Conservation (phyloP, 2,888 invertebrate species). For the Pristionchus maxplancki region DNA sequence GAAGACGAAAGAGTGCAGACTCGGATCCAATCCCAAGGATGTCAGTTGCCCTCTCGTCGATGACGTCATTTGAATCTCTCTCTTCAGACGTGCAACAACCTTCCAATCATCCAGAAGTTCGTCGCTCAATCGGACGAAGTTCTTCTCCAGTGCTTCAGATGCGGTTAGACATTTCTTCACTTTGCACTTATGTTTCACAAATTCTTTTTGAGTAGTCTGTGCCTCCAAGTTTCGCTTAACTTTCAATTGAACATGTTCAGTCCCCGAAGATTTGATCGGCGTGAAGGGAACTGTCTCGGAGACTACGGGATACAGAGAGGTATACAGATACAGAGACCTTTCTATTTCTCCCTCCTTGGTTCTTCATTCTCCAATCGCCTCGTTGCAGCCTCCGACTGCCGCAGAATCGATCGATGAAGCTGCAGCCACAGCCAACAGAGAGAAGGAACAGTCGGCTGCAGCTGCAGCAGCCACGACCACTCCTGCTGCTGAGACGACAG, state of each 20-base stretch:
- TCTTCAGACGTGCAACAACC: constrained; percentile 27
- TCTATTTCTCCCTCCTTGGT: too few species aligned
- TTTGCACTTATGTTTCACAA: not conserved
- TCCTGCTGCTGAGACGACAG: not conserved
- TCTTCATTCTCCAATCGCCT: not conserved
- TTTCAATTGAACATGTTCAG: not conserved
- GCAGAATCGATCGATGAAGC: constrained; percentile 56
- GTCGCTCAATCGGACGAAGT: constrained; percentile 60
- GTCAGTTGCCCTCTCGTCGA: constrained; percentile 14
- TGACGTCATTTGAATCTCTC: too few species aligned
- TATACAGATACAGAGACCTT: not conserved
- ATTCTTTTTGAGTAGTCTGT: not conserved
- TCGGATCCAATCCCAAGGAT: constrained; percentile 55
- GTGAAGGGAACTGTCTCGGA: constrained; percentile 35
- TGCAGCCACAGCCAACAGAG: constrained; percentile 56
- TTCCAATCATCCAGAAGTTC: constrained; percentile 31
- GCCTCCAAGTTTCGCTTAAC: too few species aligned
- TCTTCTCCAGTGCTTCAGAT: constrained; percentile 72
- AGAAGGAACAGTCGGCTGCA: constrained; percentile 52
- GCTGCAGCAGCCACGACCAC: constrained; percentile 44
- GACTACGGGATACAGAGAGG: constrained; percentile 36
- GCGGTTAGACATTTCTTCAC: constrained; percentile 63
- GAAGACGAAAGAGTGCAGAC: constrained; percentile 58
- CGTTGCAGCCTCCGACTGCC: constrained; percentile 35
- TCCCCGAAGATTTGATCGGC: constrained; percentile 7